Evolutionary conservation across 2,797 vertebrate genomes (phyloP).

Genomic region (Manis crassicaudata): DNA sequence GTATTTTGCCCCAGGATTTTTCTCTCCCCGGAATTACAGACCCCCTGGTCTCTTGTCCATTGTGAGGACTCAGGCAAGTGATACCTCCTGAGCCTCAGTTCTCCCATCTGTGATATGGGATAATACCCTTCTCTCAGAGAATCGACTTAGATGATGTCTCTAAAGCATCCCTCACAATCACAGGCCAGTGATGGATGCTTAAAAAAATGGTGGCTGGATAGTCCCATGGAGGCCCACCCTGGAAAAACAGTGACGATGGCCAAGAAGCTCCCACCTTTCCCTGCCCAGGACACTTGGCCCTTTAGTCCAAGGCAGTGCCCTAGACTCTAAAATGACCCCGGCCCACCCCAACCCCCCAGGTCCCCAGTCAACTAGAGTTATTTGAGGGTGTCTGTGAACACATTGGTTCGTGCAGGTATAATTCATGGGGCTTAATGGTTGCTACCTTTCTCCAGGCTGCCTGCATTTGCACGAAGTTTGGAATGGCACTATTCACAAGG

Average conservation of each 20-base stretch:
- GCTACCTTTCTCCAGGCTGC: background rate
- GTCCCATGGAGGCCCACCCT: background rate
- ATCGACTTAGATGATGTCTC: background rate
- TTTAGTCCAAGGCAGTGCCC: background rate
- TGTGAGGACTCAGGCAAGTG: background rate
- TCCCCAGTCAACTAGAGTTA: background rate
- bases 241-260: background rate
- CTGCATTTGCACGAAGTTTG: background rate
- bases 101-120: background rate
- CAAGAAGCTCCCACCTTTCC: background rate
- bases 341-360: accelerated
- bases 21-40: background rate
- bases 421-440: background rate
- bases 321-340: background rate
- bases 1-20: too few relatives aligned
- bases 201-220: background rate
- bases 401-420: background rate
- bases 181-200: background rate
- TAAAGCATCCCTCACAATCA: background rate
- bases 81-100: background rate
- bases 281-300: background rate
- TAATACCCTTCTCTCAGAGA: background rate
- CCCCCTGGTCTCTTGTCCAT: accelerated
- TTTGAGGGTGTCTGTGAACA: background rate
- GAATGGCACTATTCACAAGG: background rate